Percentiles rank a stretch among this genome's conserved stretches.
Evolutionary conservation across 2,888 invertebrate species (phyloP).

Genomic region (Caenorhabditis japonica): DNA sequence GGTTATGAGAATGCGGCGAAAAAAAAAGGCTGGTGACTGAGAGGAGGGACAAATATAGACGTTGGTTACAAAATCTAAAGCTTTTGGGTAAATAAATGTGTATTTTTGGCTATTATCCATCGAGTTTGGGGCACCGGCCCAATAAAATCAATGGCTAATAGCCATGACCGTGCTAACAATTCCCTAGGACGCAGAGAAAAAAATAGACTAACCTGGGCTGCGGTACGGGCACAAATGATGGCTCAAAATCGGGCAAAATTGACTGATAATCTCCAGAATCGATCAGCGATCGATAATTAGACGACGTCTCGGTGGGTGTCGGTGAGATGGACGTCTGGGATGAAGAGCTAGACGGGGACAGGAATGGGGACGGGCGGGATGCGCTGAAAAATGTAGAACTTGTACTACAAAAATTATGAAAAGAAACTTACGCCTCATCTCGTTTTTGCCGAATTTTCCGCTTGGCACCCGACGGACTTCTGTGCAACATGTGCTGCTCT

Average conservation of each 20-base stretch:
- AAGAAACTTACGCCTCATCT: slow-evolving; percentile 58
- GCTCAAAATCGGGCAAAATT: slow-evolving; percentile 58
- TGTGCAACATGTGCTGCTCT: slow-evolving; percentile 64
- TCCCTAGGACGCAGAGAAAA: no score
- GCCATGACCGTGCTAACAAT: no score
- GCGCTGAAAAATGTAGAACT: slow-evolving; percentile 32
- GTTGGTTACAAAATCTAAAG: no score
- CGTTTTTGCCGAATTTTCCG: slow-evolving; percentile 68
- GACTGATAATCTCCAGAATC: slow-evolving; percentile 61
- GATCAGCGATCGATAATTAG: slow-evolving; percentile 60
- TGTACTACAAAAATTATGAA: background rate
- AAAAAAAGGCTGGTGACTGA: no score
- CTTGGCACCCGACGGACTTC: slow-evolving; percentile 71
- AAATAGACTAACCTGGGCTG: slow-evolving; percentile 51
- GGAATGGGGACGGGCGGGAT: slow-evolving; percentile 57
- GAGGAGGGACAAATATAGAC: no score
- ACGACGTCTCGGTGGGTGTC: slow-evolving; percentile 44
- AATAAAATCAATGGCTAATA: no score
- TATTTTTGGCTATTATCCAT: no score
- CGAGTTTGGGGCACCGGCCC: no score
- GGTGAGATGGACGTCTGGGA: slow-evolving; percentile 42
- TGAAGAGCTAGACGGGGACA: slow-evolving; percentile 50
- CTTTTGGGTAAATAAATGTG: no score
- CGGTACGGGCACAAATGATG: slow-evolving; percentile 41
- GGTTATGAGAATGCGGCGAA: no score